Percentiles rank a stretch among this genome's conserved stretches.
Conservation (phyloP, 2,113 vertebrate genomes). For the Sebastes fasciatus region DNA sequence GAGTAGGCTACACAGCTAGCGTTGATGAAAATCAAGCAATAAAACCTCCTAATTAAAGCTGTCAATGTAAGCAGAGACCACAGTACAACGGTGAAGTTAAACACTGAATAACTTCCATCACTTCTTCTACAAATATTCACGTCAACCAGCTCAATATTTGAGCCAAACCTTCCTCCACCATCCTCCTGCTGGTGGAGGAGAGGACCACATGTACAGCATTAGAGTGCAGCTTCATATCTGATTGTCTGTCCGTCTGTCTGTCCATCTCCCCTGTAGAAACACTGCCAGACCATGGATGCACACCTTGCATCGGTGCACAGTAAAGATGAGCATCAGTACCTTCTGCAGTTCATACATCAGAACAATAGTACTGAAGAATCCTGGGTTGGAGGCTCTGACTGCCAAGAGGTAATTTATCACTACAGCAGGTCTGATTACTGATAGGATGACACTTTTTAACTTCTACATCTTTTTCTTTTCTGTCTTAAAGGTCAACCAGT, state of each 20-base stretch:
- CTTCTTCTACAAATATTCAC: no score
- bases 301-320: neutral
- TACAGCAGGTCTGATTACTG: no score
- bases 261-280: neutral
- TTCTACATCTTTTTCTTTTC: neutral
- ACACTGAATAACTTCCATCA: no score
- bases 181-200: no score
- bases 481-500: neutral
- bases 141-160: no score
- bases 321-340: neutral
- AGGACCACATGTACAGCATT: neutral
- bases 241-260: neutral
- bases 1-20: no score
- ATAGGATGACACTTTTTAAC: neutral
- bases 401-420: neutral
- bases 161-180: no score
- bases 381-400: neutral
- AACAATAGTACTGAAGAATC: rapidly evolving
- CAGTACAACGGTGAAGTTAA: no score
- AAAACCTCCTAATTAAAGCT: no score
- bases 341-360: neutral
- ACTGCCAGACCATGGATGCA: neutral
- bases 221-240: neutral
- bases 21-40: no score
- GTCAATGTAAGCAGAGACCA: no score